phyloP scores from a whole-genome alignment of 2,113 vertebrate species.

The Aptenodytes patagonicus region DNA sequence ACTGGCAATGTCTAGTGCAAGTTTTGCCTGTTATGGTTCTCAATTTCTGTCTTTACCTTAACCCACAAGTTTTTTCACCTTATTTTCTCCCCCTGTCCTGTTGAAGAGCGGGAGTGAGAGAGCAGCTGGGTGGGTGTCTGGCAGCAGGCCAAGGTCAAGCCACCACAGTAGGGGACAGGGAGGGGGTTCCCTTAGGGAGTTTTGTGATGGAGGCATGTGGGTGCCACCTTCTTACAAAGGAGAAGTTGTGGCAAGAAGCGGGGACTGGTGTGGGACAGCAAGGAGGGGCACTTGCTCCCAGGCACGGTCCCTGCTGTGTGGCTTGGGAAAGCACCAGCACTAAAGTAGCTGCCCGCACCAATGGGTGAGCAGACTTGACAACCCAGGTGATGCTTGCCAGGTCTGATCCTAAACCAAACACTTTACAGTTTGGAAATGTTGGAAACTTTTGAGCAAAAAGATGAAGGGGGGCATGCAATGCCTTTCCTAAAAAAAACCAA shows the following conservation, averaged over 20 bases:
- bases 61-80: accelerated
- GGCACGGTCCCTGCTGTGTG: accelerated
- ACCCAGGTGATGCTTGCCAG: neutral
- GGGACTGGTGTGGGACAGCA: neutral
- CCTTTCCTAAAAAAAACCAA: neutral
- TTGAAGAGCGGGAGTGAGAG: neutral
- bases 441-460: neutral
- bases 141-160: neutral
- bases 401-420: neutral
- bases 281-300: neutral
- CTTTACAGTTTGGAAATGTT: neutral
- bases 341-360: neutral
- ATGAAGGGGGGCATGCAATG: neutral
- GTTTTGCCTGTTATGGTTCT: neutral
- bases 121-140: neutral
- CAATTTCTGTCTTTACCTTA: neutral
- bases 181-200: neutral
- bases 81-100: neutral
- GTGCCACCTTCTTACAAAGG: neutral
- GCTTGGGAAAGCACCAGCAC: neutral
- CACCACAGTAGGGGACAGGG: neutral
- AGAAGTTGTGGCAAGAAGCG: neutral
- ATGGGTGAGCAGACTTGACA: neutral
- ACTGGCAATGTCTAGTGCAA: accelerated
- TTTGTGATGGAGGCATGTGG: neutral